Evolutionary conservation across 92 coral and sea anemone species (phyloP).

Genomic region (Parazoanthus darwini): DNA sequence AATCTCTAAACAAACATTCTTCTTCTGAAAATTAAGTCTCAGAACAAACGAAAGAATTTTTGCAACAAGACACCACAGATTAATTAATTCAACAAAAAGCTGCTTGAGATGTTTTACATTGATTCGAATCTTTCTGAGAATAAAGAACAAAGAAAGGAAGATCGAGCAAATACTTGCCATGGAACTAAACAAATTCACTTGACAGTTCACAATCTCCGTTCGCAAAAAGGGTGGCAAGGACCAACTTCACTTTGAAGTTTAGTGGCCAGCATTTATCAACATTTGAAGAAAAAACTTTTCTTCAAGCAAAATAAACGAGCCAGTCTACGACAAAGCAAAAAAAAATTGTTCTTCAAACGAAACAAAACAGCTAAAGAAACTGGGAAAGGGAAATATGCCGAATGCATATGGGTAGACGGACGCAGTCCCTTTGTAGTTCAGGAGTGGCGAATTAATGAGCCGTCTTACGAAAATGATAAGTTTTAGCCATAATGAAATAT

Average conservation of each 20-base stretch:
- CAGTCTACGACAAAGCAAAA: conserved; percentile 34
- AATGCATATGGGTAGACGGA: not conserved
- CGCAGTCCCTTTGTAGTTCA: too few species aligned
- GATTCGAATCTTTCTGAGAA: not conserved
- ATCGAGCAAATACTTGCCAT: not conserved
- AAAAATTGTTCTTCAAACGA: conserved; percentile 40
- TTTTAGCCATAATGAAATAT: not conserved
- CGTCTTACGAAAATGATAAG: too few species aligned
- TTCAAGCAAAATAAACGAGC: not conserved
- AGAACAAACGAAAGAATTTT: too few species aligned
- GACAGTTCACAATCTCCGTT: not conserved
- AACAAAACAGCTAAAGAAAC: conserved; percentile 40
- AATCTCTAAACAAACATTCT: too few species aligned
- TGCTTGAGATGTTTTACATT: not conserved
- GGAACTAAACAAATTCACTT: not conserved
- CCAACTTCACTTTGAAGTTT: not conserved
- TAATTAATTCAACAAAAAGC: not conserved
- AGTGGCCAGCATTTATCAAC: conserved; percentile 45
- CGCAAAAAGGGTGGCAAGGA: conserved; percentile 9
- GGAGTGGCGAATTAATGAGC: not conserved
- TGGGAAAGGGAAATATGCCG: conserved; percentile 32
- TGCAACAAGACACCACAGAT: not conserved
- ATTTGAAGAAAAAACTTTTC: conserved; percentile 25
- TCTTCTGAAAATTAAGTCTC: too few species aligned
- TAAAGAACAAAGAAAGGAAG: not conserved